Evolutionary conservation across 2,888 invertebrate genomes (phyloP).

Genomic region (Papilio gigon): DNA sequence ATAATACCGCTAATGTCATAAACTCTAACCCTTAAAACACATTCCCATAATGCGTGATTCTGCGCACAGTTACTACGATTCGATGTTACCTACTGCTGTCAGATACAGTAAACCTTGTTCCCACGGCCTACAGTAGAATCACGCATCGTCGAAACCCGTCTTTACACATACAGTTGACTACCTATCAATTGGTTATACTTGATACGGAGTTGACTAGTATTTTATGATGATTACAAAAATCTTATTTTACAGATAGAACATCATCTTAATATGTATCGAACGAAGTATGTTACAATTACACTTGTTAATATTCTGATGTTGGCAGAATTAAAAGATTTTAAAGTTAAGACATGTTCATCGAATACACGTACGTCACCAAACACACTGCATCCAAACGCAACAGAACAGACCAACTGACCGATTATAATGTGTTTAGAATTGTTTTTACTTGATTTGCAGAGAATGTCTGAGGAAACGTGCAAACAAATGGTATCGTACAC

Average conservation of each 20-base stretch:
- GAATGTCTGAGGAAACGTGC: slow-evolving; percentile 92
- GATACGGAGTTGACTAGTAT: slow-evolving; percentile 10
- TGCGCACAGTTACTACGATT: no score
- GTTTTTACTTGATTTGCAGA: slow-evolving; percentile 87
- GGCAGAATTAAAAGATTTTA: background rate
- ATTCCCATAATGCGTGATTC: background rate
- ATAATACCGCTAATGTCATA: background rate
- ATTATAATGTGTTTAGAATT: slow-evolving; percentile 64
- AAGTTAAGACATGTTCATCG: background rate
- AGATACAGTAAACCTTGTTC: no score
- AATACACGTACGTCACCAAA: slow-evolving; percentile 20
- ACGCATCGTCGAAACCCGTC: background rate
- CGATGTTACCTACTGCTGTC: no score
- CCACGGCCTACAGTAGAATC: background rate
- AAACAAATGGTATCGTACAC: slow-evolving; percentile 88
- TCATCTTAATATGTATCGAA: background rate
- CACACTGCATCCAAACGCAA: slow-evolving; percentile 42
- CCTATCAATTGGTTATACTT: background rate
- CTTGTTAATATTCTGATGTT: background rate
- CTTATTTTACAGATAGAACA: slow-evolving; percentile 23
- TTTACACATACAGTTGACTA: slow-evolving; percentile 17
- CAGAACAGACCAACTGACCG: slow-evolving; percentile 41
- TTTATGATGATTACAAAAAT: background rate
- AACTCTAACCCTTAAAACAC: background rate
- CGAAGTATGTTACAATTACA: background rate